These are phyloP conservation scores for Stenichneumon culpator DNA, from an alignment of 2,888 invertebrate species.

Conservation along the genomic window DNA sequence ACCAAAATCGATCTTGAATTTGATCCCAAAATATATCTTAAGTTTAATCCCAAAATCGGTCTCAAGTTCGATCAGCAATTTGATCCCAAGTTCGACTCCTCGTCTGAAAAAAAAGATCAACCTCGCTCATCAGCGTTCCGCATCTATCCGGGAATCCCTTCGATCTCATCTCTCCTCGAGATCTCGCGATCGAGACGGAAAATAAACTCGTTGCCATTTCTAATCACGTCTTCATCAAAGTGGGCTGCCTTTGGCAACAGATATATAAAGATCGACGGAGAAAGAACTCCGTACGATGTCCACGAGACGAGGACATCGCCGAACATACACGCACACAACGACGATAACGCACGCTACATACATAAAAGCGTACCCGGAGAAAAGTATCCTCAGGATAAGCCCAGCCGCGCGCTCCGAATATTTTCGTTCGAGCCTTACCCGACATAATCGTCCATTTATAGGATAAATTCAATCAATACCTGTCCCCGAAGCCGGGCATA, in stretches of 20 bases:
- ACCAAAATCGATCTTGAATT: neutral
- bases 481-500: slow-evolving; percentile 74
- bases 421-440: slow-evolving; percentile 71
- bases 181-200: slow-evolving; percentile 37
- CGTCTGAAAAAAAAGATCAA: neutral
- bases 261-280: slow-evolving; percentile 20
- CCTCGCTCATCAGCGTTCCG: neutral
- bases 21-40: neutral
- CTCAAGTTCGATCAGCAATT: neutral
- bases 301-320: slow-evolving; percentile 14
- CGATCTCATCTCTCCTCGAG: slow-evolving; percentile 6
- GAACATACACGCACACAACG: neutral
- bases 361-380: slow-evolving; percentile 12
- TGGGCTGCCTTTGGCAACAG: slow-evolving; percentile 39
- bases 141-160: neutral
- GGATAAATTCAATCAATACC: slow-evolving; percentile 83
- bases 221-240: slow-evolving; percentile 75
- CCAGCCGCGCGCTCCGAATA: slow-evolving; percentile 69
- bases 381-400: slow-evolving; percentile 14
- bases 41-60: neutral
- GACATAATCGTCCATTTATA: slow-evolving; percentile 80
- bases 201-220: slow-evolving; percentile 74
- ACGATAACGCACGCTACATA: neutral
- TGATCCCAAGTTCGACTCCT: neutral
- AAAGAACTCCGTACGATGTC: neutral